Percentiles rank a stretch among this genome's conserved stretches.
Evolutionary conservation across 1,140 invertebrate genomes (phyloP).

Genomic region (Bombyx mori): ASM3026992v2 NC_085115.1:1175001-1175500

Average conservation of each 20-base stretch:
- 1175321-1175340: slow-evolving; percentile 98
- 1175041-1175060: background rate
- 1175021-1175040: too few relatives aligned
- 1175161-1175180: too few relatives aligned
- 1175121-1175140: too few relatives aligned
- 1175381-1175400: slow-evolving; percentile 98
- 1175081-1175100: too few relatives aligned
- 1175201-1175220: background rate
- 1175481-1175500: slow-evolving; percentile 97
- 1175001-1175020: too few relatives aligned
- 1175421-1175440: slow-evolving; percentile 98
- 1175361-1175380: slow-evolving; percentile 95
- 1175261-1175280: background rate
- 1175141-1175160: too few relatives aligned
- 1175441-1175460: slow-evolving; percentile 98
- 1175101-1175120: too few relatives aligned
- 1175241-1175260: background rate
- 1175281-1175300: slow-evolving; percentile 8
- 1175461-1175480: slow-evolving; percentile 98
- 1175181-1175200: background rate
- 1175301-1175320: slow-evolving; percentile 87
- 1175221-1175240: background rate
- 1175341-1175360: slow-evolving; percentile 97
- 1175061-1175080: background rate
- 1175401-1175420: slow-evolving; percentile 99